Base-by-base conservation (phyloP, 1,140 invertebrate species). In the Drosophila kanapiae region DNA sequence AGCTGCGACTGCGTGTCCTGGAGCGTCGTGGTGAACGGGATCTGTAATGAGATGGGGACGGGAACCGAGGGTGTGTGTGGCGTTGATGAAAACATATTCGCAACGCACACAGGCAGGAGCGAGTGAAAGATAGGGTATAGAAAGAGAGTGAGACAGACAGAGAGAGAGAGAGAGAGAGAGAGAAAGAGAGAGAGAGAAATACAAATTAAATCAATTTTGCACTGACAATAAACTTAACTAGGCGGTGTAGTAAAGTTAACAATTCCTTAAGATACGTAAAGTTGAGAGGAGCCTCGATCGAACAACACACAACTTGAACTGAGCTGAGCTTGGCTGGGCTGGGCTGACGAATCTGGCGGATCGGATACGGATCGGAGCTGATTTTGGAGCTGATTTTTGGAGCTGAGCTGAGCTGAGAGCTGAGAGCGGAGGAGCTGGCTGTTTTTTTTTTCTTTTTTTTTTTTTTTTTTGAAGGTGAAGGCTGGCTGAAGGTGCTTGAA, bases 21-120 rank as follows among this genome's bases (percentile, higher is more conserved):
- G 94, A 94, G 23, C 94, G 92, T 60, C 94, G 83, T 38, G 94
- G 94, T 14, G 94, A 94, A 48, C 94, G 93, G 33, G 94, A 94
- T 90, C 94, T 94, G 93, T 47, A 94, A 94, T 65, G 69, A 92
- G 23, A 90, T 42, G 65, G 78, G 61, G 40, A n/a, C n/a, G 43
- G 47, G 53, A n/a, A n/a, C n/a, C n/a, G n/a, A n/a, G 45, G 6
- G 45, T 27, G 29, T 16, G 49, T n/a, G 49, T 33, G 38, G 69
- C 43, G 69, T 23, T 37, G 38, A 38, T 37, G 54, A 27, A 42
- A 69, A 54, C 51, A 40, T 38, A 45, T 51, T 75, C 49, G 45
- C 42, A 54, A n/a, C 31, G 33, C 71, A 56, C 59, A 75, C 38
- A 75, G 37, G 63, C 45, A 64, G 57, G 49, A 57, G 35, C 43